Evolutionary conservation across 1,140 invertebrate species (phyloP).

Genomic region (Acyrthosiphon pisum): DNA sequence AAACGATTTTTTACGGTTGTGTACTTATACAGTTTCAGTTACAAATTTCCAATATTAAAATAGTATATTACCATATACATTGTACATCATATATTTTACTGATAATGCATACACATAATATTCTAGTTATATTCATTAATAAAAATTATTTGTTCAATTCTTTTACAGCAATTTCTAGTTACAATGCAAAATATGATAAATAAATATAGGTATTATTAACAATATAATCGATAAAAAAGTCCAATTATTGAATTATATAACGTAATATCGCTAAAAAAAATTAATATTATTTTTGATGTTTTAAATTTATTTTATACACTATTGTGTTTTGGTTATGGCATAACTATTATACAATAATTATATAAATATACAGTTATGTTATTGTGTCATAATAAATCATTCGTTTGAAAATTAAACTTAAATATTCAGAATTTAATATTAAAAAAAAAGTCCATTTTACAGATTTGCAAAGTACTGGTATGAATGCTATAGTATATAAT

Average conservation of each 20-base stretch:
- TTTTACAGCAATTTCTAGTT: neutral
- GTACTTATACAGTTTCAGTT: neutral
- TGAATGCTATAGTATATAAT: no score
- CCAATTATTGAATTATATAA: no score
- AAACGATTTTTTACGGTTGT: neutral
- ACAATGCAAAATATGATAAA: neutral
- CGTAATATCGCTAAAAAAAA: neutral
- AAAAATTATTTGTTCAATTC: neutral
- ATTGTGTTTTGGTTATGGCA: neutral
- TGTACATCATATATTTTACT: neutral
- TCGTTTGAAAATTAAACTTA: neutral
- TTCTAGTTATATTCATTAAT: no score
- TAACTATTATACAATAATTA: neutral
- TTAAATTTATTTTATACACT: no score
- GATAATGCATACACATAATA: neutral
- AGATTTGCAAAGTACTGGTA: neutral
- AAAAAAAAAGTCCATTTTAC: neutral
- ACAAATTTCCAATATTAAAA: neutral
- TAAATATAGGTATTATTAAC: no score
- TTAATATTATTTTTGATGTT: neutral
- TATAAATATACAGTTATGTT: neutral
- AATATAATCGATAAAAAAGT: no score
- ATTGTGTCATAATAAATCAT: neutral
- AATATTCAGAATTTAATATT: neutral
- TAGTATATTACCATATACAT: neutral